Evolutionary conservation across 2,797 vertebrate genomes (phyloP).

Genomic region (Tapirus indicus): DNA sequence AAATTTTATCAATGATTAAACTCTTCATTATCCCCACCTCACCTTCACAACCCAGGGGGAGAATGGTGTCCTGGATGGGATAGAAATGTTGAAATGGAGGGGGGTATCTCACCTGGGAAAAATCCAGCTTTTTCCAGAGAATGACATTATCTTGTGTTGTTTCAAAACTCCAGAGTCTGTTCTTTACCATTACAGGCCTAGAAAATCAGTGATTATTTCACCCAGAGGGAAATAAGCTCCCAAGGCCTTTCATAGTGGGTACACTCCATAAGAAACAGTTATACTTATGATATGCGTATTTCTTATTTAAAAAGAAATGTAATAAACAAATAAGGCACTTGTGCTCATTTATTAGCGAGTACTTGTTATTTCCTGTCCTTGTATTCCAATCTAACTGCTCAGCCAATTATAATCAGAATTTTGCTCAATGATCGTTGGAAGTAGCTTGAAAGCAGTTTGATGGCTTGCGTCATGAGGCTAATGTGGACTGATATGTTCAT

Average conservation of each 20-base stretch:
- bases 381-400: not conserved
- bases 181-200: not conserved
- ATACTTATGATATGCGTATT: not conserved
- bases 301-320: not conserved
- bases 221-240: not conserved
- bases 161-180: not conserved
- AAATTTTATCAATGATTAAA: not conserved
- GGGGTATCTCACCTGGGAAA: not conserved
- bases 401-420: not conserved
- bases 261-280: not conserved
- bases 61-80: not conserved
- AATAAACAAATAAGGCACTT: not conserved
- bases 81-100: not conserved
- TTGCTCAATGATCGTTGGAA: not conserved
- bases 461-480: not conserved
- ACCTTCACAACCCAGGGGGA: not conserved
- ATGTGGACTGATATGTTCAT: not conserved
- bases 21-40: not conserved
- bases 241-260: not conserved
- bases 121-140: not conserved
- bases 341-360: not conserved
- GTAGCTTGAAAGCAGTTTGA: not conserved
- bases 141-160: not conserved
- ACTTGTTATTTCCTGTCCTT: not conserved
- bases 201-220: not conserved